These are phyloP conservation scores for Laothoe populi DNA, from an alignment of 2,888 invertebrate genomes.

Conservation along the genomic window DNA sequence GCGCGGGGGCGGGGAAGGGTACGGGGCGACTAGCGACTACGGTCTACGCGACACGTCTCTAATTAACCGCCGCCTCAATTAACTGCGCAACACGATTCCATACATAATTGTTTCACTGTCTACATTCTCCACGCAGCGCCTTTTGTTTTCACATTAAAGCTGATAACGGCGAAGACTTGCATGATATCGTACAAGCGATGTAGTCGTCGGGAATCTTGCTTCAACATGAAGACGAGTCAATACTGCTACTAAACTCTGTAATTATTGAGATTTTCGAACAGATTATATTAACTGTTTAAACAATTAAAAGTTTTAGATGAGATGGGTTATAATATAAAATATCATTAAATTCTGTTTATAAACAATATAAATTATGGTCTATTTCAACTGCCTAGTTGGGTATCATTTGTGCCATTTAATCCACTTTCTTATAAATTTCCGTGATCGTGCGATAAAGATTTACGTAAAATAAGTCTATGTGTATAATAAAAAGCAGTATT, in stretches of 20 bases:
- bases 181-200: slow-evolving; percentile 23
- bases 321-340: too few species aligned
- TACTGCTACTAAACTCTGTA: not conserved
- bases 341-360: not conserved
- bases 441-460: not conserved
- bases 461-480: slow-evolving; percentile 2
- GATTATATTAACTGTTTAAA: not conserved
- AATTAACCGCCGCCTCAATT: slow-evolving; percentile 74
- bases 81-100: slow-evolving; percentile 43
- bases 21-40: too few species aligned
- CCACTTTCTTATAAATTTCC: not conserved
- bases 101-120: slow-evolving; percentile 28
- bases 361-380: not conserved
- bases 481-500: slow-evolving; percentile 16
- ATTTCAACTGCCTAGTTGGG: not conserved
- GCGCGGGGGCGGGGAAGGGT: slow-evolving; percentile 63
- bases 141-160: slow-evolving; percentile 20
- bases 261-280: not conserved
- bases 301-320: too few species aligned
- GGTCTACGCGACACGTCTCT: slow-evolving; percentile 71
- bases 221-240: slow-evolving; percentile 9
- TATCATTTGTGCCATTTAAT: not conserved
- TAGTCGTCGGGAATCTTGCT: slow-evolving; percentile 5
- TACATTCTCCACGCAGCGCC: slow-evolving; percentile 24
- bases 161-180: slow-evolving; percentile 9